phyloP scores from a whole-genome alignment of 2,797 vertebrate species.

The Menidia menidia region DNA sequence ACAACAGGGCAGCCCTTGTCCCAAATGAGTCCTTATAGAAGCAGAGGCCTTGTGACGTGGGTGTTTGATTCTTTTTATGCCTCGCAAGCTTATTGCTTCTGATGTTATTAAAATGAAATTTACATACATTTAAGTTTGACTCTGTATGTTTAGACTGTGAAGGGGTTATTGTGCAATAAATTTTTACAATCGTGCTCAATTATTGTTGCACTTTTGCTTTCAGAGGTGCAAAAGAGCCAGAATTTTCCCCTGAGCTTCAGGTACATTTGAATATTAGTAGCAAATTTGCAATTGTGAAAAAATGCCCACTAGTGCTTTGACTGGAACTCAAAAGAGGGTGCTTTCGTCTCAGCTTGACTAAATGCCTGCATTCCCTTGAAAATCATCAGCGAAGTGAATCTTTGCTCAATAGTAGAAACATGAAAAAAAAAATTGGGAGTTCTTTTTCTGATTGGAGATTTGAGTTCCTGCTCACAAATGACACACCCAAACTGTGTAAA shows the following conservation, averaged over 20 bases:
- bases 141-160: background rate
- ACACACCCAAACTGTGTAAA: no score
- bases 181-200: background rate
- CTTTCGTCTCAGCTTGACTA: background rate
- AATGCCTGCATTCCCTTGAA: no score
- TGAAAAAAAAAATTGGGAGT: no score
- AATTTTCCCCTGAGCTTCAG: background rate
- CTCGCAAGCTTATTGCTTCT: background rate
- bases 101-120: background rate
- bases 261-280: background rate
- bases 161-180: no score
- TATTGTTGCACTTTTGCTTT: background rate
- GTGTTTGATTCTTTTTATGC: slow-evolving; percentile 12
- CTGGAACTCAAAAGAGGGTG: background rate
- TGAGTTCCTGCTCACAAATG: no score
- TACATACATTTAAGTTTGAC: background rate
- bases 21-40: slow-evolving; percentile 8
- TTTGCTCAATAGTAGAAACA: no score
- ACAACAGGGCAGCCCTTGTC: slow-evolving; percentile 13
- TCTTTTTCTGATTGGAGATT: no score
- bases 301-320: background rate
- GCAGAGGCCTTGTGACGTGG: slow-evolving; percentile 30
- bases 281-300: background rate
- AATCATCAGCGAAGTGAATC: no score
- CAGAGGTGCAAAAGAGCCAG: background rate